Conservation (phyloP, 2,113 vertebrate species). For the Bungarus multicinctus region DNA sequence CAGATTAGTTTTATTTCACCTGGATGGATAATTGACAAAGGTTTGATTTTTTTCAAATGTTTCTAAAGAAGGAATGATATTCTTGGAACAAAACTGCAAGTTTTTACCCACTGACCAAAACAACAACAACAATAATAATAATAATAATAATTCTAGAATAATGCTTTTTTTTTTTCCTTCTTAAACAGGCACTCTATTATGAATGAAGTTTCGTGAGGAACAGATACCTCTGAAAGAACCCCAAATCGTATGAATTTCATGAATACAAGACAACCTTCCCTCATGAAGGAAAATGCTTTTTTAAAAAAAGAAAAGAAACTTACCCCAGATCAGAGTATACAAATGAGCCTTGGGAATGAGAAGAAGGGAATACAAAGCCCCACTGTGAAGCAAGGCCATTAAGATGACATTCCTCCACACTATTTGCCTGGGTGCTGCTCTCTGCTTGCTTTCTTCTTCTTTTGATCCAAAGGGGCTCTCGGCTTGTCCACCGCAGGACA, state of each 20-base stretch:
- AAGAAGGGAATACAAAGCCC: conserved; percentile 69
- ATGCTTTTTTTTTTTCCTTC: not conserved
- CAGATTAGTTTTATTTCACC: not conserved
- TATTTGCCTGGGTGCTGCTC: conserved; percentile 41
- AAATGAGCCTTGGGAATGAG: conserved; percentile 70
- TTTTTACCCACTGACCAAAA: not conserved
- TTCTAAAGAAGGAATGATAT: not conserved
- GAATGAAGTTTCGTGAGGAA: not conserved
- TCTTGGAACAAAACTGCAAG: not conserved
- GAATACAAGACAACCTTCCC: not conserved
- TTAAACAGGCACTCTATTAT: not conserved
- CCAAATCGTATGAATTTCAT: not conserved
- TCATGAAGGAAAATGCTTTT: not conserved
- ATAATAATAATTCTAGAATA: not conserved
- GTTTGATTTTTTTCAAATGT: not conserved
- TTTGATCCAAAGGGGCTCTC: not conserved
- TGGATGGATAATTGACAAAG: not conserved
- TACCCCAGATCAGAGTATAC: conserved; percentile 78
- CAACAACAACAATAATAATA: not conserved
- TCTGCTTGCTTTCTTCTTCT: not conserved
- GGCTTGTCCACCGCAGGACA: not conserved
- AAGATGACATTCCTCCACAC: conserved; percentile 77
- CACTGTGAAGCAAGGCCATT: conserved; percentile 72
- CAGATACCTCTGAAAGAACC: no score
- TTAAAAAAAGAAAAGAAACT: conserved; percentile 36